phyloP scores from a whole-genome alignment of 1,140 invertebrate species.

The Sitophilus oryzae region DNA sequence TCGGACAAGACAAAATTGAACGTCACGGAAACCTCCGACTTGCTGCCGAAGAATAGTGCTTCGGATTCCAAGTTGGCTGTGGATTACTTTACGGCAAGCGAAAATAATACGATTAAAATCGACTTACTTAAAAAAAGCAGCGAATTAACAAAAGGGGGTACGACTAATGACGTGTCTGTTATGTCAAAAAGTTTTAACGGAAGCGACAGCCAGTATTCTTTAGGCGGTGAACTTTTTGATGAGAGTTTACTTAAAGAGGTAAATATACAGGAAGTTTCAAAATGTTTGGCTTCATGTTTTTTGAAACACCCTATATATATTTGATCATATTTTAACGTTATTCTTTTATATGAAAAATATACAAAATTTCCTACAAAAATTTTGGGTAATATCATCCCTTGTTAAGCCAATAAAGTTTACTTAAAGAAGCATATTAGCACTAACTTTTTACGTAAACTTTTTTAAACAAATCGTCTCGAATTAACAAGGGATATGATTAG shows the following conservation, averaged over 20 bases:
- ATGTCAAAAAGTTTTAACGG: slow-evolving; percentile 32
- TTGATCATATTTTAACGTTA: too few species aligned
- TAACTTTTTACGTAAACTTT: too few species aligned
- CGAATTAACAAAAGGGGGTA: slow-evolving; percentile 6
- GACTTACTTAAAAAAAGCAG: neutral
- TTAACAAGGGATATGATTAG: too few species aligned
- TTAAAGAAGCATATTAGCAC: too few species aligned
- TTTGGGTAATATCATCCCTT: too few species aligned
- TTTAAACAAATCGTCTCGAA: too few species aligned
- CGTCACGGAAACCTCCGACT: slow-evolving; percentile 49
- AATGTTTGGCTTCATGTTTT: too few species aligned
- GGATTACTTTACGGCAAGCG: slow-evolving; percentile 46
- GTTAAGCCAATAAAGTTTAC: too few species aligned
- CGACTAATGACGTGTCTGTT: slow-evolving; percentile 14
- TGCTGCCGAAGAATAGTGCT: slow-evolving; percentile 59
- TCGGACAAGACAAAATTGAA: slow-evolving; percentile 59
- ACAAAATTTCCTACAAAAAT: too few species aligned
- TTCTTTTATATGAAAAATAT: too few species aligned
- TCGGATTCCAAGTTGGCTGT: slow-evolving; percentile 77
- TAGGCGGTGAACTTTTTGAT: slow-evolving; percentile 45
- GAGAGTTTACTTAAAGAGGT: slow-evolving; percentile 48
- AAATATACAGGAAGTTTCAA: too few species aligned
- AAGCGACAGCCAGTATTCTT: slow-evolving; percentile 51
- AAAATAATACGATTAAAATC: slow-evolving; percentile 11
- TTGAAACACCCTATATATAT: too few species aligned